Evolutionary conservation across 2,113 vertebrate genomes (phyloP).

Genomic region (Microcebus griseorufus): DNA sequence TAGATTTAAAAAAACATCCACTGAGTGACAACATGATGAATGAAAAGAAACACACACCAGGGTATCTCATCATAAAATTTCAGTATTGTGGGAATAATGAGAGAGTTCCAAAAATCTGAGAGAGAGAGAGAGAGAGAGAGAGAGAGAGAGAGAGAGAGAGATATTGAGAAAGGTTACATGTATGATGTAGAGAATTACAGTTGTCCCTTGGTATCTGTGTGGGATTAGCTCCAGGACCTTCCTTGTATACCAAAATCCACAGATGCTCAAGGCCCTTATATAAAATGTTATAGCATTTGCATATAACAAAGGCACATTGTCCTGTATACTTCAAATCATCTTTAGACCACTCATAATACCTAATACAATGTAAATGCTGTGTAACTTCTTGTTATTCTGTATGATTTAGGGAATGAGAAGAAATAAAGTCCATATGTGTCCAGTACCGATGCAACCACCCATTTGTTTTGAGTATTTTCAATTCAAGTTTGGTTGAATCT

Average conservation of each 20-base stretch:
- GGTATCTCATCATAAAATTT: no score
- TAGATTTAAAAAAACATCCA: no score
- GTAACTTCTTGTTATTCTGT: background rate
- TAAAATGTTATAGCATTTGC: background rate
- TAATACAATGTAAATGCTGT: background rate
- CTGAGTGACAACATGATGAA: no score
- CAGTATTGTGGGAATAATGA: no score
- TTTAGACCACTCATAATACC: background rate
- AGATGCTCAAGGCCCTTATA: background rate
- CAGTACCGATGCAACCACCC: background rate
- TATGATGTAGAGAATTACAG: background rate
- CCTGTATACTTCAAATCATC: background rate
- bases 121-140: no score
- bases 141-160: background rate
- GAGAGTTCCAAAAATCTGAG: no score
- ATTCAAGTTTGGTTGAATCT: background rate
- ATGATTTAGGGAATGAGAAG: background rate
- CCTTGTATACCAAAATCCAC: background rate
- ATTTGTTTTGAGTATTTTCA: background rate
- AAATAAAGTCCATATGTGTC: background rate
- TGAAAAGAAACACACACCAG: no score
- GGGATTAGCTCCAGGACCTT: background rate
- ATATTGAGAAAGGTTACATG: background rate
- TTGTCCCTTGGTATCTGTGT: background rate
- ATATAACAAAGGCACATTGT: background rate